These are phyloP conservation scores for Perca schrenkii DNA, from an alignment of 2,113 vertebrate genomes.

Conservation along the genomic window DNA sequence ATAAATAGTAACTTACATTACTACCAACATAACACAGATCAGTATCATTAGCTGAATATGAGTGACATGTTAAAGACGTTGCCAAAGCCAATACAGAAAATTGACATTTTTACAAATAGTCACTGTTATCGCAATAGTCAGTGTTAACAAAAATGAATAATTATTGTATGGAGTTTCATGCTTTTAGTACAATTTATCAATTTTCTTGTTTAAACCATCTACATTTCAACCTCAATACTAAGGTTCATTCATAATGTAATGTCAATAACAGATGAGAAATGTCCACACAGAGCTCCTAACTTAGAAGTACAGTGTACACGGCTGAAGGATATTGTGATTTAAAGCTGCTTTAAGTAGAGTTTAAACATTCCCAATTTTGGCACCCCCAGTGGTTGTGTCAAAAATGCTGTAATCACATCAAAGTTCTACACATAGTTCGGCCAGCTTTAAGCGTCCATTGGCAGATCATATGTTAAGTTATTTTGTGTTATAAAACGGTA, in stretches of 20 bases:
- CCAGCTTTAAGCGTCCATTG: background rate
- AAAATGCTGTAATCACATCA: no score
- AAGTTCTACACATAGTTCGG: no score
- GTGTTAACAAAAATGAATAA: background rate
- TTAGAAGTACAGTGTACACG: background rate
- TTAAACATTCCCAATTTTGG: no score
- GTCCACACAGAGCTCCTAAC: background rate
- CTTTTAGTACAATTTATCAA: no score
- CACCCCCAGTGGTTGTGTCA: no score
- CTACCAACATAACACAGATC: background rate
- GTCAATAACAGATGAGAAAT: background rate
- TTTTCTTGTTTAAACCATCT: background rate
- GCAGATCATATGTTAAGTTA: background rate
- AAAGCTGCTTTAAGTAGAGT: background rate
- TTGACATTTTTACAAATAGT: background rate
- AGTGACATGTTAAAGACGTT: background rate
- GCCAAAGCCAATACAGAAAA: background rate
- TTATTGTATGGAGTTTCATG: background rate
- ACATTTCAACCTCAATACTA: background rate
- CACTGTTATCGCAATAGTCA: background rate
- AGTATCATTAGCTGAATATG: background rate
- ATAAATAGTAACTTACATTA: background rate
- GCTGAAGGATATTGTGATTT: background rate
- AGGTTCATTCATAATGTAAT: background rate
- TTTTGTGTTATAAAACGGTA: background rate